Evolutionary conservation across 2,113 vertebrate species (phyloP).

Genomic region (Dicentrarchus labrax): DNA sequence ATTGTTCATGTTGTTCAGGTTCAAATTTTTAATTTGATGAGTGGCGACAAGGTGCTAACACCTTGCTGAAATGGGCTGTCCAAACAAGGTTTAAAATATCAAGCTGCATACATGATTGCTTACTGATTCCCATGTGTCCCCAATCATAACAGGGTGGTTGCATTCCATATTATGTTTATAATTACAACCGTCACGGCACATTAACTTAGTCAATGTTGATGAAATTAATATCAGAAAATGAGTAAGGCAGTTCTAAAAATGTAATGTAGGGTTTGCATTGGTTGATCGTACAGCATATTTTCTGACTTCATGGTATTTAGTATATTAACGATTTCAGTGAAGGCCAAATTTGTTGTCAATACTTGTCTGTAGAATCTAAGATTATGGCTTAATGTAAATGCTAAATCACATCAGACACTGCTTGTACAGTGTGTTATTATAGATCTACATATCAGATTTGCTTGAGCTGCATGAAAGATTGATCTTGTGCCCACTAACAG

Average conservation of each 20-base stretch:
- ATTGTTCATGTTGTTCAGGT: constrained; percentile 60
- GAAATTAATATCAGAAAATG: constrained; percentile 74
- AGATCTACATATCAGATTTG: constrained; percentile 51
- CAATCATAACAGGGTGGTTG: constrained; percentile 71
- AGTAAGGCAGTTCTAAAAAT: constrained; percentile 48
- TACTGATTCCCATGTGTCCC: constrained; percentile 69
- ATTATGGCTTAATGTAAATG: constrained; percentile 33
- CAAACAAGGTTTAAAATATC: constrained; percentile 76
- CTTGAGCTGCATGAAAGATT: constrained; percentile 48
- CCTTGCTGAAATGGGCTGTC: constrained; percentile 62
- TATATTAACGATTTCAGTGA: constrained; percentile 6
- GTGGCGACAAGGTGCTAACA: constrained; percentile 66
- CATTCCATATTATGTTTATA: constrained; percentile 78
- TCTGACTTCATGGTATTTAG: constrained; percentile 19
- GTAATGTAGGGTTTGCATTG: constrained; percentile 22
- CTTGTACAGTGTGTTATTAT: constrained; percentile 39
- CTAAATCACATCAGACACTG: constrained; percentile 34
- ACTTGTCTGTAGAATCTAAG: constrained; percentile 20
- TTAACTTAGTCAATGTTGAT: constrained; percentile 77
- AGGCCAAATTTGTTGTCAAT: constrained; percentile 40
- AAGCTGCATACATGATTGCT: constrained; percentile 71
- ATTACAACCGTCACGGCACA: constrained; percentile 78
- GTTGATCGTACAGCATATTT: constrained; percentile 19
- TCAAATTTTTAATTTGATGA: constrained; percentile 71
- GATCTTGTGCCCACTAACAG: constrained; percentile 28